Evolutionary conservation across 2,888 invertebrate species (phyloP).

Genomic region (Drosophila ustulata): DNA sequence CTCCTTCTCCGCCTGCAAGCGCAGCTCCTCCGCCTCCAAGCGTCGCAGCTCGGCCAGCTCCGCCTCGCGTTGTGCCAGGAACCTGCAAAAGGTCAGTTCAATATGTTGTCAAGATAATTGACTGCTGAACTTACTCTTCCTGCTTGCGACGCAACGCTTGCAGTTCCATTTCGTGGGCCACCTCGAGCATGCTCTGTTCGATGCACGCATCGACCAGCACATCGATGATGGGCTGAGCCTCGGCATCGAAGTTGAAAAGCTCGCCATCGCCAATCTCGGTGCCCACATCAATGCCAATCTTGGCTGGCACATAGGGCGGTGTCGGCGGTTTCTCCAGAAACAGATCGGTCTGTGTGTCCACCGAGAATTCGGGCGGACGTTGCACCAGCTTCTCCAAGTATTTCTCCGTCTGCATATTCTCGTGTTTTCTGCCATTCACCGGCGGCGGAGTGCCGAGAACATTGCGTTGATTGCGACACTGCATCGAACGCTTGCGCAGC

Average conservation of each 20-base stretch:
- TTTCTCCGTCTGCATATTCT: constrained; percentile 94
- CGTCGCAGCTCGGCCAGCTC: constrained; percentile 93
- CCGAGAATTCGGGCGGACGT: constrained; percentile 91
- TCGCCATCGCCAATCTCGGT: constrained; percentile 97
- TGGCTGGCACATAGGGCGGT: constrained; percentile 91
- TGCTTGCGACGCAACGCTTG: constrained; percentile 91
- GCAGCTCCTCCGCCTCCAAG: constrained; percentile 91
- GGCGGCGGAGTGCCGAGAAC: constrained; percentile 85
- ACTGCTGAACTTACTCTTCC: constrained; percentile 83
- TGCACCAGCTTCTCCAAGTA: constrained; percentile 94
- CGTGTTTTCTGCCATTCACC: constrained; percentile 93
- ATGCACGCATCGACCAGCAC: constrained; percentile 95
- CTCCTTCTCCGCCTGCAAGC: constrained; percentile 90
- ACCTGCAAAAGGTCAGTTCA: constrained; percentile 58
- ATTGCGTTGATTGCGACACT: constrained; percentile 86
- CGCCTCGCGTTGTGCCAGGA: constrained; percentile 88
- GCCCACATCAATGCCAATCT: constrained; percentile 91
- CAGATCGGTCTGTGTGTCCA: constrained; percentile 94
- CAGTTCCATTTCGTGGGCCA: constrained; percentile 96
- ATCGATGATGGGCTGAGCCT: constrained; percentile 95
- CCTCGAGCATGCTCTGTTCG: constrained; percentile 95
- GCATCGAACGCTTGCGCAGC: constrained; percentile 88
- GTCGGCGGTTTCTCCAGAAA: constrained; percentile 93
- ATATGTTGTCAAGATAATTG: not conserved
- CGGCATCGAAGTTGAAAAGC: constrained; percentile 96